Base-by-base conservation (phyloP, 2,888 invertebrate species). In the Torymus texanus region DNA sequence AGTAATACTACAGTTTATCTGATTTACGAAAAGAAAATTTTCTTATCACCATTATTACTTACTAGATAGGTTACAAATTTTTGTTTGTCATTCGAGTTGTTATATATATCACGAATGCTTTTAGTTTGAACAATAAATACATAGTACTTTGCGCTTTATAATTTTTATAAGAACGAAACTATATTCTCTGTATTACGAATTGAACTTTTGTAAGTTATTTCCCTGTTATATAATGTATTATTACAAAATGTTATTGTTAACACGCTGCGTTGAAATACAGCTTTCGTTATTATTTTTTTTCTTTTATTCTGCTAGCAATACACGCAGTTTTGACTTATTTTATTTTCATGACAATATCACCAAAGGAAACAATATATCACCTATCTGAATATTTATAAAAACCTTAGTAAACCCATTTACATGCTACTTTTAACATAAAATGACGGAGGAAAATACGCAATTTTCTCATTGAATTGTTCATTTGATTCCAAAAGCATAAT, bases 381-480 rank as follows among this genome's bases (percentile, higher is more conserved):
- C 65, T 80, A 77, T 51, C 24, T 63, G 61, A 80, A 74, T 77
- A 70, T 77, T 80, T 80, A 80, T 80, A 68, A 77, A 75, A 79
- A 67, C 77, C 73, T 77, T 80, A 77, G 55, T 62, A 66, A 79
- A 79, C 75, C 75, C 71, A 62, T 71, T 75, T 79, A 79, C 66
- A 72, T 75, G 71, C 79, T 79, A 79, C 24, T 50, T 58, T 79
- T 70, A 79, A 70, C 50, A 24, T 75, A 79, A 66, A 75, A 66
- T 61, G 51, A 61, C 21, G 29, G 16, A 75, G 56, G 12, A 66
- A 65, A 79, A 61, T 75, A 62, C 73, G 59, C 74, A 12, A 61
- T 67, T 53, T 59, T 61, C 24, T 58, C 51, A 65, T 58, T 55
- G 21, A 21, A 62, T 16, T 76, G 41, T 56, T 18, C 67, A 73